Evolutionary conservation across 2,888 invertebrate species (phyloP), one percentile per base, ranked within the genome.

Genomic region (Dyspetes luteomarginatus): DNA sequence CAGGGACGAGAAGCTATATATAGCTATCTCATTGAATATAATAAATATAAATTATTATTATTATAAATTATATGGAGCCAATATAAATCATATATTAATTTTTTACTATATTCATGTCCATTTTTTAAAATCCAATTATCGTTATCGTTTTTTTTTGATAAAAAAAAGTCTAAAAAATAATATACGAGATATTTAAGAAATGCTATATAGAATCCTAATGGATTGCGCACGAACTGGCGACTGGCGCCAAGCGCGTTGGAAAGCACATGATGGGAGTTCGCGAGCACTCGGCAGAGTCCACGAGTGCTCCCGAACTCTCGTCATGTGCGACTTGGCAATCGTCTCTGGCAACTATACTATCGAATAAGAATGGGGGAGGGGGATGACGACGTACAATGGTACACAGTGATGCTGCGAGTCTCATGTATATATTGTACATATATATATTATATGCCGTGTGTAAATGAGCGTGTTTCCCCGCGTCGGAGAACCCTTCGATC

Each of bases 161-260:
- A 48, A 48, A 45, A 45, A 48, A 48, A 48, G 3, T 0, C 1
- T 15, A 1, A 45, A 45, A 36, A 36, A 36, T 36, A 36, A 36
- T 36, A 36, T 12, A 36, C 36, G 12, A 4, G 9, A 12, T 12
- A 36, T 12, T 12, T 12, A 3, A 36, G 36, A 12, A 36, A 12
- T 12, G 12, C 36, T 7, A 12, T 12, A 7, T 36, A 12, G 36
- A 12, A 12, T 3, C 12, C 9, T 36, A 36, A 36, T 36, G 36
- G n/a, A n/a, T n/a, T n/a, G 36, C n/a, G 48, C 48, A 12, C 30
- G 43, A 22, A 52, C 28, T 3, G 58, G 30, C 60, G 56, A 52
- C 28, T 3, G 58, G 30, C 60, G 56, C 9, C 76, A 60, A 17
- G 72, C 26, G 48, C 71, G 48, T 7, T 30, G 48, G 9, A 36